Evolutionary conservation across 2,797 vertebrate genomes (phyloP).

Genomic region (Limosa lapponica): DNA sequence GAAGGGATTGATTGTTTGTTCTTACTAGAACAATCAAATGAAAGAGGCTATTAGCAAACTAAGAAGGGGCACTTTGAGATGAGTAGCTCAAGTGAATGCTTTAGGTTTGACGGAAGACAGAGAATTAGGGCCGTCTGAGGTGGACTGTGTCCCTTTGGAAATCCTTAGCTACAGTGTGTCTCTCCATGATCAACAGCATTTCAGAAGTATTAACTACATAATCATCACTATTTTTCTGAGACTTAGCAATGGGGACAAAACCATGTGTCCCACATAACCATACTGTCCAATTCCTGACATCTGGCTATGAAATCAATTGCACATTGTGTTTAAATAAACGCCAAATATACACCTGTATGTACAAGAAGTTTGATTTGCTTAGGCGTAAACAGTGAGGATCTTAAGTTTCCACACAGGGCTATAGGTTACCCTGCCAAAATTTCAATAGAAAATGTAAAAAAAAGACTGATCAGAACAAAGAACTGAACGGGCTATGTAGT

Average conservation of each 20-base stretch:
- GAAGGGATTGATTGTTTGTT: neutral
- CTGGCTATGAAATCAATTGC: neutral
- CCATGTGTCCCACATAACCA: neutral
- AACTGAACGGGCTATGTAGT: neutral
- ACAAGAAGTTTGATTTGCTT: neutral
- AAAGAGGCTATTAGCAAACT: neutral
- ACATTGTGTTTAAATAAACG: neutral
- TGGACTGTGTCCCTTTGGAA: neutral
- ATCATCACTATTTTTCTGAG: neutral
- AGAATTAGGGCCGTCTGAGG: neutral
- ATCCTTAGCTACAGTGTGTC: neutral
- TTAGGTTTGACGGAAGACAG: neutral
- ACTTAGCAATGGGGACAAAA: neutral
- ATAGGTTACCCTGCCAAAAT: neutral
- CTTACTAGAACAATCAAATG: neutral
- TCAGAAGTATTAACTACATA: neutral
- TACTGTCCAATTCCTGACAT: neutral
- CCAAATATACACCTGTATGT: neutral
- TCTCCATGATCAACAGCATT: neutral
- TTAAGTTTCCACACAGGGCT: neutral
- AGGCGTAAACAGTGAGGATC: neutral
- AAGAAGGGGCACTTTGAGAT: neutral
- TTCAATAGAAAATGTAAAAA: neutral
- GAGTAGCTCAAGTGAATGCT: neutral
- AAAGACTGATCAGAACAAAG: neutral